Evolutionary conservation across 2,113 vertebrate genomes (phyloP).

Genomic region (Myanophis thanlyinensis): DNA sequence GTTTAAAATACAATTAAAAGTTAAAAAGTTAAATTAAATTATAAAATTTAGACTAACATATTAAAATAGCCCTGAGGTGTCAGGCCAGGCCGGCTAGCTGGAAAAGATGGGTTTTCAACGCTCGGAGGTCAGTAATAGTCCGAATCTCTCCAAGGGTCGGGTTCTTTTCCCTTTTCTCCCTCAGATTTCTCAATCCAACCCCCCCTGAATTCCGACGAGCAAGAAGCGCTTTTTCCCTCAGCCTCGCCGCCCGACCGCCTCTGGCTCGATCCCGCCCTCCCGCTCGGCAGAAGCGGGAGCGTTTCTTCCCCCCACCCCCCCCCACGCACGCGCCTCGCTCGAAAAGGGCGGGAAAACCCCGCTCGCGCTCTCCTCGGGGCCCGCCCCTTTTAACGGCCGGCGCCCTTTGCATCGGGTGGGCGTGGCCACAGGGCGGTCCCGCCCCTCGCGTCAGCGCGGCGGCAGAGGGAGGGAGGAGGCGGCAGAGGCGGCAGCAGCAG

Average conservation of each 20-base stretch:
- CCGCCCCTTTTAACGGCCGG: not conserved
- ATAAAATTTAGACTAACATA: too few species aligned
- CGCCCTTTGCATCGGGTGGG: not conserved
- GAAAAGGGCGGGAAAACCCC: not conserved
- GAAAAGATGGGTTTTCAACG: too few species aligned
- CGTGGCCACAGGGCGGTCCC: not conserved
- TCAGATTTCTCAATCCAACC: not conserved
- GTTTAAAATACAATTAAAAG: too few species aligned
- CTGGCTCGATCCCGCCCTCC: not conserved
- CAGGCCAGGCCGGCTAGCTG: too few species aligned
- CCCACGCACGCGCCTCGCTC: not conserved
- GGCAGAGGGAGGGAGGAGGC: not conserved
- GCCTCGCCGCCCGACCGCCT: not conserved
- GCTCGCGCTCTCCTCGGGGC: not conserved
- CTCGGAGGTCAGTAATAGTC: too few species aligned
- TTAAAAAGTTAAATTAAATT: too few species aligned
- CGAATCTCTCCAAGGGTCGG: too few species aligned
- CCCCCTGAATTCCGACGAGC: not conserved
- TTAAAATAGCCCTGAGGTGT: too few species aligned
- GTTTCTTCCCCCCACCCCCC: rapidly evolving
- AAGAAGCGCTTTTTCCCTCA: not conserved
- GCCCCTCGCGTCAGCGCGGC: not conserved
- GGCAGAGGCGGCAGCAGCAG: not conserved
- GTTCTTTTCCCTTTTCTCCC: too few species aligned
- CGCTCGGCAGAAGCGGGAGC: too few species aligned